These are phyloP conservation scores for Luperina testacea DNA, from an alignment of 2,888 invertebrate genomes.

Conservation along the genomic window DNA sequence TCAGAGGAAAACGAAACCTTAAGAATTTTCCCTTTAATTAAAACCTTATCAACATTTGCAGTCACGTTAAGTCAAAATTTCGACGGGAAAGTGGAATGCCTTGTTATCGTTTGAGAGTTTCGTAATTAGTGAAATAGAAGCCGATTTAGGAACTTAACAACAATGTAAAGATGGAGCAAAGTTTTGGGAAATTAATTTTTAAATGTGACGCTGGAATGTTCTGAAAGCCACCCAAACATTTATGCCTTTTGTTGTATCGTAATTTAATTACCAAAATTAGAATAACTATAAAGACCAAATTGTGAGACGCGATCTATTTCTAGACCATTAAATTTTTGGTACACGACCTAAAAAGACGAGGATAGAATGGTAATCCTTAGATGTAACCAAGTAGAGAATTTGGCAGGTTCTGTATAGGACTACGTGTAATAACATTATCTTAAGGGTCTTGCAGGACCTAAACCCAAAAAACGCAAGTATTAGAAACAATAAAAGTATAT, in stretches of 20 bases:
- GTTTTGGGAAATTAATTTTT: slow-evolving; percentile 40
- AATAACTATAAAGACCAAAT: slow-evolving; percentile 1
- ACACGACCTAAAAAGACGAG: slow-evolving; percentile 13
- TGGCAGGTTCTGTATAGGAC: slow-evolving; percentile 26
- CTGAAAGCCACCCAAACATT: background rate
- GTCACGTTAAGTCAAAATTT: slow-evolving; percentile 67
- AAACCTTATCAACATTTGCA: slow-evolving; percentile 72
- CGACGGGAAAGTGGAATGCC: slow-evolving; percentile 53
- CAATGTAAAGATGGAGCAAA: slow-evolving; percentile 30
- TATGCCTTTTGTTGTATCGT: slow-evolving; percentile 8
- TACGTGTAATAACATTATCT: slow-evolving; percentile 33
- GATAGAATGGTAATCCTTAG: slow-evolving; percentile 12
- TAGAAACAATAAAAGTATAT: no score
- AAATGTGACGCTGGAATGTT: slow-evolving; percentile 25
- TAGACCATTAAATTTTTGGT: slow-evolving; percentile 45
- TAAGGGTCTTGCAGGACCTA: no score
- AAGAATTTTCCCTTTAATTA: slow-evolving; percentile 70
- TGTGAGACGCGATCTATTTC: slow-evolving; percentile 23
- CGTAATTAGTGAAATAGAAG: slow-evolving; percentile 62
- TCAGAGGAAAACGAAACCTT: slow-evolving; percentile 44
- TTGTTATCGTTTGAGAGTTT: slow-evolving; percentile 61
- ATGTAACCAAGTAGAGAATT: slow-evolving; percentile 27
- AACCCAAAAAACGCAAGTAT: no score
- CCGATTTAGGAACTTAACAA: slow-evolving; percentile 56
- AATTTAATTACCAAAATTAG: slow-evolving; percentile 15